Percentiles rank a stretch among this genome's conserved stretches.
These are phyloP conservation scores for Oryctes rhinoceros DNA, from an alignment of 1,140 invertebrate species.

Conservation along the genomic window DNA sequence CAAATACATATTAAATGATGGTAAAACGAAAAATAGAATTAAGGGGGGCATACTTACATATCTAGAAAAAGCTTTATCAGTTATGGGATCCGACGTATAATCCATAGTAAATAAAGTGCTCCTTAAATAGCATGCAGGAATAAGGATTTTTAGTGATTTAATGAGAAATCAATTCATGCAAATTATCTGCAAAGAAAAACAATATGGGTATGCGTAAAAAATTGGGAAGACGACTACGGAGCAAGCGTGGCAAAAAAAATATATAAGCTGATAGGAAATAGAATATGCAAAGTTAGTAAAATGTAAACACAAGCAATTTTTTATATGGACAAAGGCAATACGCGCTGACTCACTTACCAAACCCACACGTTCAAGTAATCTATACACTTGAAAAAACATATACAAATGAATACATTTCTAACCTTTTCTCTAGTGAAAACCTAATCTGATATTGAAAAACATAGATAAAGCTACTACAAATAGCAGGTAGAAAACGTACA, in stretches of 20 bases:
- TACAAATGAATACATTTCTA: background rate
- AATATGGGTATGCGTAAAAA: background rate
- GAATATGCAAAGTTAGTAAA: background rate
- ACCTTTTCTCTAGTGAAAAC: background rate
- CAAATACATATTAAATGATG: too few relatives aligned
- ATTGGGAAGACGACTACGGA: background rate
- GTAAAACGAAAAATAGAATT: too few relatives aligned
- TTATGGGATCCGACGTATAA: background rate
- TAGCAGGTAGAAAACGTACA: background rate
- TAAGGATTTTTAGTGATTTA: conserved; percentile 9
- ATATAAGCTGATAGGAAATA: background rate
- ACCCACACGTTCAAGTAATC: background rate
- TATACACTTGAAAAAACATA: background rate
- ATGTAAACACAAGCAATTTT: background rate
- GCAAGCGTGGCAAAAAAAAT: background rate
- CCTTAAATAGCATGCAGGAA: conserved; percentile 24
- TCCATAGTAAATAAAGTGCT: conserved; percentile 3
- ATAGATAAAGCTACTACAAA: background rate
- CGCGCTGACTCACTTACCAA: background rate
- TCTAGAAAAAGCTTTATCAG: background rate
- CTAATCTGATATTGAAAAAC: conserved; percentile 1
- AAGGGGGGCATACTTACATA: background rate
- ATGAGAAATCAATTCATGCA: conserved; percentile 11
- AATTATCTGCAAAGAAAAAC: conserved; percentile 14
- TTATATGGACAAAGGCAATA: background rate